Percentiles rank a stretch among this genome's conserved stretches.
These are phyloP conservation scores for Poecilia wingei DNA, from an alignment of 2,797 vertebrate genomes.

Conservation along the genomic window DNA sequence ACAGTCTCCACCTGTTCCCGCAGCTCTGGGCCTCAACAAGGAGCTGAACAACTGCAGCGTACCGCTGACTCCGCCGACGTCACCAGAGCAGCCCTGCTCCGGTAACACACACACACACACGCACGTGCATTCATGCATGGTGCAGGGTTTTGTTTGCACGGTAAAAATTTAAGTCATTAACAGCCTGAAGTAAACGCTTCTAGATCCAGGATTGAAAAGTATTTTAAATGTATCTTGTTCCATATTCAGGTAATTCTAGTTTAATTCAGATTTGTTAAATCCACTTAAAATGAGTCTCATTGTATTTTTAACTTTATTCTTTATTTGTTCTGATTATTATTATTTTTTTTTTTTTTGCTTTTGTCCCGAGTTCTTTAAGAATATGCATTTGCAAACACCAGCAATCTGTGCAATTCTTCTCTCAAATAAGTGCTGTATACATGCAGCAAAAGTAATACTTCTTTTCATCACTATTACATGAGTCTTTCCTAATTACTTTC, in stretches of 20 bases:
- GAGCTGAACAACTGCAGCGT: slow-evolving; percentile 92
- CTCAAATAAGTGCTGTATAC: neutral
- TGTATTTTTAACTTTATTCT: neutral
- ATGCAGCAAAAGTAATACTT: neutral
- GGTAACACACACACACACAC: slow-evolving; percentile 79
- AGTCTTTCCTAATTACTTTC: neutral
- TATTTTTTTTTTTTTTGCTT: neutral
- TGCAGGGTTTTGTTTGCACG: neutral
- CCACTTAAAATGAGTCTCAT: neutral
- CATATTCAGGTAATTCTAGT: neutral
- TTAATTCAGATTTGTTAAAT: neutral
- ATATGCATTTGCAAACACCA: neutral
- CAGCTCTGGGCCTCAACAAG: slow-evolving; percentile 84
- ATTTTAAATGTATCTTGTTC: neutral
- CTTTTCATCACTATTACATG: neutral
- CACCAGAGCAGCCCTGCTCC: slow-evolving; percentile 90
- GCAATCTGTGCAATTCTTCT: neutral
- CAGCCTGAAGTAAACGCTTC: neutral
- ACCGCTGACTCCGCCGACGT: slow-evolving; percentile 94
- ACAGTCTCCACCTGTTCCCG: slow-evolving; percentile 81
- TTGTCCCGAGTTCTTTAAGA: neutral
- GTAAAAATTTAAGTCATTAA: neutral
- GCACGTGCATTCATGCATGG: neutral
- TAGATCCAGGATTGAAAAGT: neutral
- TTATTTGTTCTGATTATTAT: neutral